These are phyloP conservation scores for Dynastes maya DNA, from an alignment of 2,888 invertebrate genomes.

Conservation along the genomic window DNA sequence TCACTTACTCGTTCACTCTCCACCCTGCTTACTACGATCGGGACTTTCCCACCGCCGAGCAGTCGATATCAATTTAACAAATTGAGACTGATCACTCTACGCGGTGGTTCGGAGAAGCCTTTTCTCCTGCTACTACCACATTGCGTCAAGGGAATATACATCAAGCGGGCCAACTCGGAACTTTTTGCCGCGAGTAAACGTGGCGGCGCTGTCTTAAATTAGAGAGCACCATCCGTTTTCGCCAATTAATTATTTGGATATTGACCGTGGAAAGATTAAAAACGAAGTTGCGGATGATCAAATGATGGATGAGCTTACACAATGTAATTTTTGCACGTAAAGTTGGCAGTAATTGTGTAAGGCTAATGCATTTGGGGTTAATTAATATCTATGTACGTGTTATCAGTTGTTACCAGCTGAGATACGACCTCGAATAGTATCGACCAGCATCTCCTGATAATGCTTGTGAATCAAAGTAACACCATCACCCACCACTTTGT, in stretches of 20 bases:
- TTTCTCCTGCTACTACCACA: slow-evolving; percentile 1
- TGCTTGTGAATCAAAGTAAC: no score
- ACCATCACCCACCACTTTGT: no score
- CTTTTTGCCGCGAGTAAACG: slow-evolving; percentile 34
- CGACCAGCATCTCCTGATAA: no score
- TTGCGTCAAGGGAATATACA: slow-evolving; percentile 31
- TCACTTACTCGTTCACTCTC: background rate
- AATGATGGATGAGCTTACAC: slow-evolving; percentile 16
- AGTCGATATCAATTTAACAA: slow-evolving; percentile 62
- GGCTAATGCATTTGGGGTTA: no score
- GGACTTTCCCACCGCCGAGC: slow-evolving; percentile 46
- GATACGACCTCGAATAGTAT: no score
- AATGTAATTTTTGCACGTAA: no score
- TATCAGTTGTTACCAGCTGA: no score
- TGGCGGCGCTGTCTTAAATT: slow-evolving; percentile 31
- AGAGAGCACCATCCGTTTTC: slow-evolving; percentile 40
- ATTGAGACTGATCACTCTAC: slow-evolving; percentile 60
- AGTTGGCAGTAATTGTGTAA: no score
- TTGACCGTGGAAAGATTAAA: slow-evolving; percentile 9
- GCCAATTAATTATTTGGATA: slow-evolving; percentile 43
- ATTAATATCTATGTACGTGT: no score
- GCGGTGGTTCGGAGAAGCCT: slow-evolving; percentile 49
- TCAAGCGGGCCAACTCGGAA: slow-evolving; percentile 42
- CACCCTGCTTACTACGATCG: background rate
- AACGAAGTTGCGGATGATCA: background rate